These are phyloP conservation scores for Ichneumon xanthorius DNA, from an alignment of 2,888 invertebrate genomes.

Conservation along the genomic window DNA sequence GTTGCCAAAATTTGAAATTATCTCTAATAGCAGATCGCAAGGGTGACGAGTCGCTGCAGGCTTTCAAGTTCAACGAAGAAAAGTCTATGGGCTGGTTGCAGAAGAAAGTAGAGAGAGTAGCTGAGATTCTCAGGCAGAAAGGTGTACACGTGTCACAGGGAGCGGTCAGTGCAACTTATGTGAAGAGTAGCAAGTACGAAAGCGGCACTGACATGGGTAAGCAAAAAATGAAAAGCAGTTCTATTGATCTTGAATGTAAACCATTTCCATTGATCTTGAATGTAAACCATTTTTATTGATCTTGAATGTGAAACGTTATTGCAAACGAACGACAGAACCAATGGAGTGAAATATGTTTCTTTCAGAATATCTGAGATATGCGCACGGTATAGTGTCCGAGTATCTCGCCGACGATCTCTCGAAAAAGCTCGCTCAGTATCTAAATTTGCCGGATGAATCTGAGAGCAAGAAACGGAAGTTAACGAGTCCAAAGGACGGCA, in stretches of 20 bases:
- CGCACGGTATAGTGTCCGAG: conserved; percentile 92
- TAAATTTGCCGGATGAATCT: conserved; percentile 89
- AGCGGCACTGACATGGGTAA: conserved; percentile 87
- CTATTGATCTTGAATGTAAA: too few species aligned
- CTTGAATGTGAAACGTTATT: not conserved
- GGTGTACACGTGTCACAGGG: conserved; percentile 91
- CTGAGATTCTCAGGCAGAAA: conserved; percentile 88
- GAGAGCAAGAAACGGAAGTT: conserved; percentile 81
- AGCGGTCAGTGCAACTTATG: conserved; percentile 91
- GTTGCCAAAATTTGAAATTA: conserved; percentile 87
- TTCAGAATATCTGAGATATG: conserved; percentile 90
- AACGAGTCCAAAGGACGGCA: conserved; percentile 78
- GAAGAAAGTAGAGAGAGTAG: conserved; percentile 89
- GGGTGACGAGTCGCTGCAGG: conserved; percentile 90
- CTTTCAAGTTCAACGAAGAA: conserved; percentile 93
- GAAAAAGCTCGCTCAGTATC: conserved; percentile 87
- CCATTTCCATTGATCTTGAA: too few species aligned
- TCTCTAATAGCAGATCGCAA: conserved; percentile 89
- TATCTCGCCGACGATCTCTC: conserved; percentile 91
- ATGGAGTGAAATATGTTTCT: conserved; percentile 34
- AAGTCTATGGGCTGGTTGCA: conserved; percentile 92
- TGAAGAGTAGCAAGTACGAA: conserved; percentile 88
- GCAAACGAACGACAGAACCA: not conserved
- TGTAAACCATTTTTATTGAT: too few species aligned
- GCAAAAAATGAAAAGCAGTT: not conserved